Conservation (phyloP, 2,113 vertebrate species). For the Fregata magnificens region DNA sequence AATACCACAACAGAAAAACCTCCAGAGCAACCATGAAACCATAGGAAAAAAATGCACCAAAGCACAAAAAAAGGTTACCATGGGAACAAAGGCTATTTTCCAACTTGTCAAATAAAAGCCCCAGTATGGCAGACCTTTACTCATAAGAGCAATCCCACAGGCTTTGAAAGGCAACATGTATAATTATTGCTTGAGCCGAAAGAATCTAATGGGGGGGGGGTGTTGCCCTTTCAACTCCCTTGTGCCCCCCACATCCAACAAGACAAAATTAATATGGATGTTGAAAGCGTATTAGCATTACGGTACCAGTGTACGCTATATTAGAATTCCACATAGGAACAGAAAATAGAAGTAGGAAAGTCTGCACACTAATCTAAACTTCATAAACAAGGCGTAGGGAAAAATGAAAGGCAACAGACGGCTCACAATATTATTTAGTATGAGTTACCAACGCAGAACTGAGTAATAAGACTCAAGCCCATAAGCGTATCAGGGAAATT, state of each 20-base stretch:
- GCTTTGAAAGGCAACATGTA: not conserved
- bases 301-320: not conserved
- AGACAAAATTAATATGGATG: not conserved
- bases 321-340: not conserved
- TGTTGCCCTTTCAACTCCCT: not conserved
- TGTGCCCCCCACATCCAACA: not conserved
- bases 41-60: slow-evolving; percentile 51
- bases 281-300: not conserved
- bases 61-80: slow-evolving; percentile 61
- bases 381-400: not conserved
- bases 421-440: not conserved
- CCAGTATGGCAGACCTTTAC: slow-evolving; percentile 50
- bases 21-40: slow-evolving; percentile 60
- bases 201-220: not conserved
- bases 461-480: not conserved
- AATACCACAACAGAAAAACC: slow-evolving; percentile 47
- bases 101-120: slow-evolving; percentile 62
- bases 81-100: slow-evolving; percentile 64
- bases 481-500: not conserved
- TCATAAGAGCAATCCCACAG: slow-evolving; percentile 43
- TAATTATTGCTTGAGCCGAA: slow-evolving; percentile 6
- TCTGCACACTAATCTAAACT: not conserved
- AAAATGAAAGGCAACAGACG: not conserved
- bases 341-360: not conserved
- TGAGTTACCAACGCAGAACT: not conserved